phyloP scores from a whole-genome alignment of 2,797 vertebrate genomes.

The Pyrocephalus nanus region DNA sequence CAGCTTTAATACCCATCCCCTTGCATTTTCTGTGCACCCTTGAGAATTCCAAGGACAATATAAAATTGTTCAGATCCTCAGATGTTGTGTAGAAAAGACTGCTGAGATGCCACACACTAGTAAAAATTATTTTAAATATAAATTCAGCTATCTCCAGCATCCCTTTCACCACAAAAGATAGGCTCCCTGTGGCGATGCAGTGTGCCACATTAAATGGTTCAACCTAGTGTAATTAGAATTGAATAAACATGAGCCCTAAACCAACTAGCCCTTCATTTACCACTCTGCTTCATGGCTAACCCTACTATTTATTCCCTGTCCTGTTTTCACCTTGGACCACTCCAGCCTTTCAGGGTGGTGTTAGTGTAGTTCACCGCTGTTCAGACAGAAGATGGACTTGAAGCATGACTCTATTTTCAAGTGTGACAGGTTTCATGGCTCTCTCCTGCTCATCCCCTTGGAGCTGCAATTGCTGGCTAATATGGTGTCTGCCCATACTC shows the following conservation, averaged over 20 bases:
- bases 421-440: not conserved
- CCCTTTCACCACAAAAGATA: not conserved
- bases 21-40: not conserved
- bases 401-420: not conserved
- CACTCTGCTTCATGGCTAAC: not conserved
- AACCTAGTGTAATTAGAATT: not conserved
- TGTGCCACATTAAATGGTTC: not conserved
- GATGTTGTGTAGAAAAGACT: slow-evolving; percentile 47
- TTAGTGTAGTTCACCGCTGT: not conserved
- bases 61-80: slow-evolving; percentile 41
- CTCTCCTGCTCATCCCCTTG: not conserved
- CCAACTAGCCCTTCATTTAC: not conserved
- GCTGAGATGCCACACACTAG: slow-evolving; percentile 3
- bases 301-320: not conserved
- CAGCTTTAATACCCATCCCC: slow-evolving; percentile 20
- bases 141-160: not conserved
- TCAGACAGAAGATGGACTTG: not conserved
- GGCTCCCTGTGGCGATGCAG: not conserved
- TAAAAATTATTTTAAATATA: slow-evolving; percentile 58
- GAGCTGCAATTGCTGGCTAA: not conserved
- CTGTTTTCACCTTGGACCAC: not conserved
- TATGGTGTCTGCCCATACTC: not conserved
- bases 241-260: not conserved
- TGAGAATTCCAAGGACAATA: slow-evolving; percentile 36
- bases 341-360: not conserved